These are phyloP conservation scores for Hemicentrotus pulcherrimus DNA, from an alignment of 35 echinoderm and acorn worm species.

Conservation along the genomic window DNA sequence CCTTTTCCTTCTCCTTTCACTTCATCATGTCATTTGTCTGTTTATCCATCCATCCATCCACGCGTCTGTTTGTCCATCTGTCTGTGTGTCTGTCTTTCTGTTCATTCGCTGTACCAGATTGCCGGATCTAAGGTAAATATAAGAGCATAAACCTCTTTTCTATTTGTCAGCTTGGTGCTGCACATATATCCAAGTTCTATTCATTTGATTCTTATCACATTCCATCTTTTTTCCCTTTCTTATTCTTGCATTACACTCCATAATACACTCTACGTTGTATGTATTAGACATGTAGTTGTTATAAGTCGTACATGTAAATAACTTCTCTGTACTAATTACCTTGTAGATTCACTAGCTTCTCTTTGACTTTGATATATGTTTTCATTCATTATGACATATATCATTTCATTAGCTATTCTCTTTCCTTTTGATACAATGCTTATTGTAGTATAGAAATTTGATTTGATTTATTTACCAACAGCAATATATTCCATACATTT, in stretches of 20 bases:
- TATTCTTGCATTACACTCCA: not conserved
- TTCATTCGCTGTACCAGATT: conserved; percentile 23
- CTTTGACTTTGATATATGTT: too few species aligned
- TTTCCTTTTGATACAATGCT: too few species aligned
- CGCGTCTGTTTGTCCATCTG: not conserved
- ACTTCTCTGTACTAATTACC: too few species aligned
- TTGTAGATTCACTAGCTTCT: too few species aligned
- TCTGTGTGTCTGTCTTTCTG: conserved; percentile 32
- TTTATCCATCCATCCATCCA: conserved; percentile 16
- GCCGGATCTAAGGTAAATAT: conserved; percentile 46
- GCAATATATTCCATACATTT: too few species aligned
- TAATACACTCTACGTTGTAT: not conserved
- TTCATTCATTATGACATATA: too few species aligned
- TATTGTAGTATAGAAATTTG: too few species aligned
- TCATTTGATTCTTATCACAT: not conserved
- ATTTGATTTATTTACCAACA: too few species aligned
- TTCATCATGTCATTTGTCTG: not conserved
- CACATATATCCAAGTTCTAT: not conserved
- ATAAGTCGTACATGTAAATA: too few species aligned
- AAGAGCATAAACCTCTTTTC: not conserved
- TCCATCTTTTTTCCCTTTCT: not conserved
- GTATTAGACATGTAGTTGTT: not conserved
- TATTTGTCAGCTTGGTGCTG: not conserved
- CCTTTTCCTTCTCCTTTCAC: not conserved
- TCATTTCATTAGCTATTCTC: too few species aligned